Conservation (phyloP, 2,797 vertebrate species). For the Sorex maritimensis region DNA sequence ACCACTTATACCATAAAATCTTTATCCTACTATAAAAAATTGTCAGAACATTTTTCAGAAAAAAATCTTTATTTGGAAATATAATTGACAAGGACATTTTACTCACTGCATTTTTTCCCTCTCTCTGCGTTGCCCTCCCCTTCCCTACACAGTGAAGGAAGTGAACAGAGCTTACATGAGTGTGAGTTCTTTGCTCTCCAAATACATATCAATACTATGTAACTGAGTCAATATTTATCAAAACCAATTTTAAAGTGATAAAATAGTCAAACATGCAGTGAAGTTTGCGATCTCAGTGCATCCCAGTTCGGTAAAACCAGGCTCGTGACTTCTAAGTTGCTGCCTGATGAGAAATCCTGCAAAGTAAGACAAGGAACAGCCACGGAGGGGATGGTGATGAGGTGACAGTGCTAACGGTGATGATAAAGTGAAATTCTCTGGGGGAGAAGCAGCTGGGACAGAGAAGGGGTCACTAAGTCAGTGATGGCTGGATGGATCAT, state of each 20-base stretch:
- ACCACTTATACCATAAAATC: neutral
- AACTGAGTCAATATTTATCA: constrained; percentile 31
- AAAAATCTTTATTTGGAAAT: neutral
- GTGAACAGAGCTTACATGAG: neutral
- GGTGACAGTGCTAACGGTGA: no score
- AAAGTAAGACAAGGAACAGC: no score
- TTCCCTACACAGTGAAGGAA: neutral
- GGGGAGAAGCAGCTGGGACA: no score
- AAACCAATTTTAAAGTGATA: constrained; percentile 24
- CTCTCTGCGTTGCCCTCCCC: no score
- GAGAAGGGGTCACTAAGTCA: no score
- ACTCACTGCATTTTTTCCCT: neutral
- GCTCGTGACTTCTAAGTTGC: no score
- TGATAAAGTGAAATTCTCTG: no score
- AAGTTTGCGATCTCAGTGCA: neutral
- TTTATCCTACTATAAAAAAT: neutral
- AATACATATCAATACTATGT: constrained; percentile 18
- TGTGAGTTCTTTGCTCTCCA: neutral
- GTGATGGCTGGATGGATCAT: no score
- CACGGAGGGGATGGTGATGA: no score
- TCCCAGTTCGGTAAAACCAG: no score
- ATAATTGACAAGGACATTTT: neutral
- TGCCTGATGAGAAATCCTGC: no score
- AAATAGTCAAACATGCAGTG: constrained; percentile 10
- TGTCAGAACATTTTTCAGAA: neutral